phyloP scores from a whole-genome alignment of 2,113 vertebrate species.

The Pachycephala philippinensis region DNA sequence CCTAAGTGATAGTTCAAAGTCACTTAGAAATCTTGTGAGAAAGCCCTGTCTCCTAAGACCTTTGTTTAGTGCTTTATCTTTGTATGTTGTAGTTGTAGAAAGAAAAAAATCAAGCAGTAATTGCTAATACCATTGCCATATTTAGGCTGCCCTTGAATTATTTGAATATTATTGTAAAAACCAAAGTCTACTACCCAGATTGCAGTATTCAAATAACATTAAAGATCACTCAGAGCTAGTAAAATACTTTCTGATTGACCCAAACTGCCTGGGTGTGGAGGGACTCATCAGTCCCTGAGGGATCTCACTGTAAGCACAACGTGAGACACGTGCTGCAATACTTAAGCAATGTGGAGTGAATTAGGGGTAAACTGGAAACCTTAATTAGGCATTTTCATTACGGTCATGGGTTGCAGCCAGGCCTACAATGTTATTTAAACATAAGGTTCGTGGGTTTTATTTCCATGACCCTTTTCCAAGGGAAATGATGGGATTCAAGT shows the following conservation, averaged over 20 bases:
- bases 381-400: constrained; percentile 25
- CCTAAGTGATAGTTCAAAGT: not conserved
- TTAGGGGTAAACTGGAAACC: constrained; percentile 16
- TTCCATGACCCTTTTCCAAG: constrained; percentile 16
- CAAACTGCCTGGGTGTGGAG: not conserved
- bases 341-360: not conserved
- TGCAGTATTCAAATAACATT: not conserved
- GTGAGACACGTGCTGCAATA: not conserved
- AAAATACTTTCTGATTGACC: not conserved
- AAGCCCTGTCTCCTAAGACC: not conserved
- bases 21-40: not conserved
- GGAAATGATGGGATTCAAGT: constrained; percentile 13
- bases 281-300: not conserved
- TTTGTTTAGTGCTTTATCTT: not conserved
- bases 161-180: not conserved
- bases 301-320: not conserved
- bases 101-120: not conserved
- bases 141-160: not conserved
- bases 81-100: not conserved
- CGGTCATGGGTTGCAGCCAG: not conserved
- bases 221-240: not conserved
- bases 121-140: not conserved
- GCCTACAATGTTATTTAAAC: constrained; percentile 26
- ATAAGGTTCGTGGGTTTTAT: constrained; percentile 34
- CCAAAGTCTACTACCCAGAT: not conserved